Evolutionary conservation across 2,113 vertebrate genomes (phyloP), one percentile per base, ranked within the genome.

Genomic region (Odobenus rosmarus): DNA sequence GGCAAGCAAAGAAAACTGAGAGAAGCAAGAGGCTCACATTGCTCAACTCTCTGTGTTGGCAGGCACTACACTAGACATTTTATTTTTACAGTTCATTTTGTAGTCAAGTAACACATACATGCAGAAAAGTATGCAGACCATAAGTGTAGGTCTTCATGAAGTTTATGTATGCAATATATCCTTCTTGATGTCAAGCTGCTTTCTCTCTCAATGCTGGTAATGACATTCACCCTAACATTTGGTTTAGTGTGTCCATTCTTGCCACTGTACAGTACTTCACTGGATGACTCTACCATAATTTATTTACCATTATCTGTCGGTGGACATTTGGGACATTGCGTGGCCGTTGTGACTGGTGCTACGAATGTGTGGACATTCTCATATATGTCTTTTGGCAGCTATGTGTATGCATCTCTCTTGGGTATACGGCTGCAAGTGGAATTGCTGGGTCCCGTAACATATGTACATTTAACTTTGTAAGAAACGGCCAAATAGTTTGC

Each of bases 161-260:
- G 31, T 90, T 49, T 55, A 33, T 57, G 14, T 11, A 33, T 28
- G 10, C 0, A 3, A 0, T 5, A 5, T 3, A 3, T 24, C 6
- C 23, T 79, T 81, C 9, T 64, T 67, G 18, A 28, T 51, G 31
- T 28, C 14, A 10, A 21, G 36, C 39, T 91, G 85, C 39, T 85
- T 57, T 67, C 51, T 46, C 53, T 62, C 33, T 61, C 24, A 4
- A 67, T 23, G 33, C 26, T 16, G 14, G 23, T 11, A 67, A 42
- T 33, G 53, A 96, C 69, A 59, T 23, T n/a, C 69, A 4, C 24
- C 55, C 51, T 69, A 21, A 31, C 4, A 19, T 28, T 7, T 36
- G 3, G 3, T 19, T 10, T 9, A 15, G 33, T 57, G 67, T 59
- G 81, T 39, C 36, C 24, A 3, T 67, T 42, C 21, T 51, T 5